Percentiles rank a stretch among this genome's conserved stretches.
phyloP scores from a whole-genome alignment of 2,797 vertebrate genomes.

The Buceros bicornis region DNA sequence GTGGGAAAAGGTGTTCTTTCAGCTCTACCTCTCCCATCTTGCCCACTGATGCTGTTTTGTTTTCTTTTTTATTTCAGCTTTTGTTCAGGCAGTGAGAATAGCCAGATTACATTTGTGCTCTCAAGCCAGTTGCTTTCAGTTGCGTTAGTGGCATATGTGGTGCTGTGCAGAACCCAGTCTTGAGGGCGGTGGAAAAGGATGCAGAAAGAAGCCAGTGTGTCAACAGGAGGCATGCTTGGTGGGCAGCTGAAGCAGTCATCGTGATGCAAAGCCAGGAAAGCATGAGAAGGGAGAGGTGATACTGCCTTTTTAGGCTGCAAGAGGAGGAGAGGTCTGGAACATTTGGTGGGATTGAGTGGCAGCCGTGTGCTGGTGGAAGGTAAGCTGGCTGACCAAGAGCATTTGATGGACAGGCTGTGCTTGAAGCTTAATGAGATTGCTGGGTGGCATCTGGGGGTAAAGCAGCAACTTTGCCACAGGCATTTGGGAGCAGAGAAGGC shows the following conservation, averaged over 20 bases:
- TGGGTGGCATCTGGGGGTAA: not conserved
- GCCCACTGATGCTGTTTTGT: not conserved
- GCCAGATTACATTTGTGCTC: not conserved
- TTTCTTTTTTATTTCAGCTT: not conserved
- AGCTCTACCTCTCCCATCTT: not conserved
- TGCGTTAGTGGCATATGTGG: not conserved
- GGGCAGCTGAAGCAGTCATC: not conserved
- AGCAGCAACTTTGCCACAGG: not conserved
- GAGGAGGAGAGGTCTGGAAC: not conserved
- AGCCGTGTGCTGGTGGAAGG: accelerated
- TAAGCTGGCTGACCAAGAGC: not conserved
- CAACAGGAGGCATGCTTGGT: not conserved
- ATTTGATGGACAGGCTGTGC: not conserved
- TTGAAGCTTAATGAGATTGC: not conserved
- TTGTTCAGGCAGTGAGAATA: not conserved
- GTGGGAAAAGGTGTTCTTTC: not conserved
- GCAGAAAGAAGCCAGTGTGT: not conserved
- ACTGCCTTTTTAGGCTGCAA: not conserved
- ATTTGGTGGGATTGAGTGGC: not conserved
- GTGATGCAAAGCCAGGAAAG: not conserved
- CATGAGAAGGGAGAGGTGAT: not conserved
- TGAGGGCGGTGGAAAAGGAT: not conserved
- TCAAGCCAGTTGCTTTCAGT: not conserved
- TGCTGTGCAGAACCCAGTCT: not conserved
- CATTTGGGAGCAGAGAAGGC: not conserved